Evolutionary conservation across 2,797 vertebrate species (phyloP), one percentile per base, ranked within the genome.

Genomic region (Melanotaenia pygmaea): DNA sequence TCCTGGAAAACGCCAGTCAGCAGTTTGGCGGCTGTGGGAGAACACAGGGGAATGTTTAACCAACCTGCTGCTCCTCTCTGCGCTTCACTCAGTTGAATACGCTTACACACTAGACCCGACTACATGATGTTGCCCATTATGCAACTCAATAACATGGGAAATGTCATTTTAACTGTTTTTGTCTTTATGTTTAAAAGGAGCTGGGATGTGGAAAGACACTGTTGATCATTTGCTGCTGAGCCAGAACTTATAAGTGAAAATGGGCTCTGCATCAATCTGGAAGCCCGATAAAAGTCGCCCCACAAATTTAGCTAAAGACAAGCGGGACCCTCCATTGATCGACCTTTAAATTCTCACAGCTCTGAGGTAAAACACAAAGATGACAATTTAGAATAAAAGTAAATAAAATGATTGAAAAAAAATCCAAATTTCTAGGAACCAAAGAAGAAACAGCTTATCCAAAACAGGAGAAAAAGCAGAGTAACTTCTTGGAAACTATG

Each of bases 1-100:
- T 20, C 13, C 45, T 72, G 63, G 74, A 90, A 91, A 83, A 80
- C 72, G 63, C 72, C 70, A 86, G 88, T 91, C 89, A 91, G 92
- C 89, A 80, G 63, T 86, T 85, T 34, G 72, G 66, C 51, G 50
- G 0, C 81, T 4, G 45, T 65, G 67, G 77, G 81, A 80, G 80
- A 85, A 68, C 71, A 60, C 67, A 70, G 37, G 59, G 72, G 82
- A 77, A 59, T 45, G 26, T 65, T 88, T 76, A 83, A 80, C 79
- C 80, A 79, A 68, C 67, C 66, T 20, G 60, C 32, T 0, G 24
- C 34, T 53, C 60, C 57, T 67, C 73, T 61, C 61, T 67, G 74
- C 45, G 32, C 72, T 86, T 72, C 56, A 67, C 59, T 60, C 64
- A 58, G 14, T 30, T 40, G 67, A 64, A 65, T 57, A 64, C 59